phyloP scores from a whole-genome alignment of 2,113 vertebrate species.

The Protobothrops flavoviridis region DNA sequence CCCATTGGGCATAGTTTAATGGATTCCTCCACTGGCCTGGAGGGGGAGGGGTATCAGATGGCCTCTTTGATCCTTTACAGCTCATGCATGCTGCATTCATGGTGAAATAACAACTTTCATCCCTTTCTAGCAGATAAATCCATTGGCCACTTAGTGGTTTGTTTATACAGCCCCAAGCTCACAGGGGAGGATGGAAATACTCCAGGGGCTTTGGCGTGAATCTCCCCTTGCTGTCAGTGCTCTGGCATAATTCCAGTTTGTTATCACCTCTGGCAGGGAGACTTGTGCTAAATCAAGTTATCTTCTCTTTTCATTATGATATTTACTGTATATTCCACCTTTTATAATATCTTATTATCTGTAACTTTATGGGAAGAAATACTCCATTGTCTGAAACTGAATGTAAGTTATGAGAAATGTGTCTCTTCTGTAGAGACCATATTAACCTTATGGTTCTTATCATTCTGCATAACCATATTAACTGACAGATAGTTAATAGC shows the following conservation, averaged over 20 bases:
- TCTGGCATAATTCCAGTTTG: neutral
- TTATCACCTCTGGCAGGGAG: neutral
- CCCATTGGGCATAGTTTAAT: neutral
- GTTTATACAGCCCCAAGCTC: neutral
- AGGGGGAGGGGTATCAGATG: neutral
- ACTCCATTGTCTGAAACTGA: neutral
- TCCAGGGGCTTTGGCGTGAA: neutral
- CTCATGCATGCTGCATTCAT: neutral
- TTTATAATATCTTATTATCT: neutral
- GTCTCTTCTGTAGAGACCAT: neutral
- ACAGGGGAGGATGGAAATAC: neutral
- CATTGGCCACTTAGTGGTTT: neutral
- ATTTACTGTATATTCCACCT: neutral
- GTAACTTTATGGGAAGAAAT: neutral
- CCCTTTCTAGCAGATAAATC: neutral
- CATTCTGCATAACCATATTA: neutral
- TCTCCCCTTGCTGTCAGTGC: neutral
- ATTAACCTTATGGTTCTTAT: neutral
- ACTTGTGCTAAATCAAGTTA: neutral
- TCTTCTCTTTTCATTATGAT: neutral
- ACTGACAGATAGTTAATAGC: neutral
- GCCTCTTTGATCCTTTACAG: neutral
- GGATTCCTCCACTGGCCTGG: neutral
- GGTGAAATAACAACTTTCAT: neutral
- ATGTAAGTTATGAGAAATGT: neutral